phyloP scores from a whole-genome alignment of 2,113 vertebrate species.

The Halichoeres trimaculatus region DNA sequence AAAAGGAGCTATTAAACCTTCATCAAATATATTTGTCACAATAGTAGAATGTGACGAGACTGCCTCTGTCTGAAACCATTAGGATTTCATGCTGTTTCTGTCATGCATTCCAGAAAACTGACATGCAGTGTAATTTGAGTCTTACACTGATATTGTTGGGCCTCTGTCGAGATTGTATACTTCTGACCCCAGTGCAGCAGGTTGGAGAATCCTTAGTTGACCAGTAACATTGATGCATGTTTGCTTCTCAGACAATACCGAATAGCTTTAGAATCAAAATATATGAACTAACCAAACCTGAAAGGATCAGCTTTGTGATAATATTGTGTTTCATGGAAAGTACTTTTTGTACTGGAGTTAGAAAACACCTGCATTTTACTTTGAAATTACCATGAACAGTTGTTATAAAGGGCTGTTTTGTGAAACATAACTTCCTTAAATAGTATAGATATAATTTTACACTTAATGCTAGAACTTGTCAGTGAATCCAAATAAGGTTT shows the following conservation, averaged over 20 bases:
- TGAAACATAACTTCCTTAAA: too few species aligned
- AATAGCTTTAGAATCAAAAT: slow-evolving; percentile 2
- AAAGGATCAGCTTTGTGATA: too few species aligned
- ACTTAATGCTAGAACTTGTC: too few species aligned
- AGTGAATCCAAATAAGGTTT: too few species aligned
- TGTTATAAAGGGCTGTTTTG: too few species aligned
- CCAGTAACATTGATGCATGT: slow-evolving; percentile 18
- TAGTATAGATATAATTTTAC: too few species aligned
- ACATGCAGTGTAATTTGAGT: slow-evolving; percentile 2
- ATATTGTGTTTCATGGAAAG: too few species aligned
- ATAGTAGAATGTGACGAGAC: slow-evolving; percentile 17
- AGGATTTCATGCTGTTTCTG: neutral
- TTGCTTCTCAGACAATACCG: neutral
- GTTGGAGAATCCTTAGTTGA: slow-evolving; percentile 15
- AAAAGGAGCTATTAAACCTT: slow-evolving; percentile 8
- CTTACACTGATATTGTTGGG: slow-evolving; percentile 1
- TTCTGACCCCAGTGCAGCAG: slow-evolving; percentile 15
- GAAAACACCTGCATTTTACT: too few species aligned
- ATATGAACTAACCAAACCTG: too few species aligned
- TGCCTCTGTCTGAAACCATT: slow-evolving; percentile 20
- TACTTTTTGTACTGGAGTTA: too few species aligned
- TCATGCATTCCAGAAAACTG: slow-evolving; percentile 6
- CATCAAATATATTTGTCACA: slow-evolving; percentile 16
- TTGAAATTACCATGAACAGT: too few species aligned
- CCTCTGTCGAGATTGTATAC: slow-evolving; percentile 17